phyloP scores from a whole-genome alignment of 2,797 vertebrate species.

The Crypturellus tataupa region DNA sequence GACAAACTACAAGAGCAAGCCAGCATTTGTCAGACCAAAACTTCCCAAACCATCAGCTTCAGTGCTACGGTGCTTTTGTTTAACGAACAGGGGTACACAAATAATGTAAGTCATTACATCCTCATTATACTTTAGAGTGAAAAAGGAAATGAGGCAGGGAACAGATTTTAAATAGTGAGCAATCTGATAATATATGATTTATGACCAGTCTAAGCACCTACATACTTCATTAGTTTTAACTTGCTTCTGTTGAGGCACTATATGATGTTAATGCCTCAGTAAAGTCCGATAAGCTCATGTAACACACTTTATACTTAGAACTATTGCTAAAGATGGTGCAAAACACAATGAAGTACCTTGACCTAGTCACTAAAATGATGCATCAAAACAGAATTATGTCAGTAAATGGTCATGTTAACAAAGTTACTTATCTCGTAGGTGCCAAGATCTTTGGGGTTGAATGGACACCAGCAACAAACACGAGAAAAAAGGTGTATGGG shows the following conservation, averaged over 20 bases:
- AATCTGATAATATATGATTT: not conserved
- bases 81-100: not conserved
- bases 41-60: not conserved
- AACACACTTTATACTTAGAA: not conserved
- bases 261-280: not conserved
- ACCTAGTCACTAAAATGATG: not conserved
- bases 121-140: not conserved
- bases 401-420: not conserved
- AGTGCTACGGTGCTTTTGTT: not conserved
- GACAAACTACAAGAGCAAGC: not conserved
- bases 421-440: not conserved
- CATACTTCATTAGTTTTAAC: not conserved
- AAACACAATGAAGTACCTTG: not conserved
- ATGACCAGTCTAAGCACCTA: not conserved
- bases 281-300: not conserved
- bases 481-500: not conserved
- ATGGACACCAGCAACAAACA: not conserved
- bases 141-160: not conserved
- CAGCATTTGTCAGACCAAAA: not conserved
- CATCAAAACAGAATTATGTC: not conserved
- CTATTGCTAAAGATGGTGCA: not conserved
- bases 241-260: too few relatives aligned
- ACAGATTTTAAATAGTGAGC: not conserved
- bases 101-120: not conserved
- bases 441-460: not conserved